Evolutionary conservation across 2,797 vertebrate species (phyloP).

Genomic region (Acanthopagrus latus): DNA sequence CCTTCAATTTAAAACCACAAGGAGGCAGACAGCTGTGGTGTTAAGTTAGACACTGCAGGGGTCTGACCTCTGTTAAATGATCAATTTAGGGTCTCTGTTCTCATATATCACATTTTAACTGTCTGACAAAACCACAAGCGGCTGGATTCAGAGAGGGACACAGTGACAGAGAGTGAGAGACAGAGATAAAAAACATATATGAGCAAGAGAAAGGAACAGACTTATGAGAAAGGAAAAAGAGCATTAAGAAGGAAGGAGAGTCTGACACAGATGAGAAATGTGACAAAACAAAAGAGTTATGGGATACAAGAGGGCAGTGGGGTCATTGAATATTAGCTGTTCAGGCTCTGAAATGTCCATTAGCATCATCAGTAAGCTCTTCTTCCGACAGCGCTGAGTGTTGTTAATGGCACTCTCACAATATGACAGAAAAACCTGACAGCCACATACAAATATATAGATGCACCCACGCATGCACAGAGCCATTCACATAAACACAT

Average conservation of each 20-base stretch:
- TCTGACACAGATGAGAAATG: constrained; percentile 14
- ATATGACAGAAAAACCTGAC: constrained; percentile 32
- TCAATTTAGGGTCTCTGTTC: constrained; percentile 39
- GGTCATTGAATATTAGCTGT: background rate
- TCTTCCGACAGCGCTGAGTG: constrained; percentile 4
- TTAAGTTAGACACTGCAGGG: constrained; percentile 31
- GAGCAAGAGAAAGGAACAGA: background rate
- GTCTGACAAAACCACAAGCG: constrained; percentile 31
- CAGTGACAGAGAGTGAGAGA: constrained; percentile 18
- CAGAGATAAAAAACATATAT: constrained; percentile 9
- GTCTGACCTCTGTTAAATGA: constrained; percentile 46
- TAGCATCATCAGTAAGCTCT: constrained; percentile 13
- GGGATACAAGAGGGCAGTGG: background rate
- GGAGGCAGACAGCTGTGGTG: constrained; percentile 36
- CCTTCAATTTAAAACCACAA: constrained; percentile 33
- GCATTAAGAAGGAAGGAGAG: background rate
- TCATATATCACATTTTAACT: constrained; percentile 17
- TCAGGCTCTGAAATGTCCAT: constrained; percentile 16
- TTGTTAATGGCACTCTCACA: background rate
- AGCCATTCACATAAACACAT: constrained; percentile 71
- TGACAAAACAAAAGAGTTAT: background rate
- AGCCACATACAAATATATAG: constrained; percentile 32
- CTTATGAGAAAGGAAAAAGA: background rate
- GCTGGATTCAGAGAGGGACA: constrained; percentile 33
- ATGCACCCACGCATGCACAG: constrained; percentile 63